Base-by-base conservation (phyloP, 2,113 vertebrate species). In the Erythrolamprus reginae region DNA sequence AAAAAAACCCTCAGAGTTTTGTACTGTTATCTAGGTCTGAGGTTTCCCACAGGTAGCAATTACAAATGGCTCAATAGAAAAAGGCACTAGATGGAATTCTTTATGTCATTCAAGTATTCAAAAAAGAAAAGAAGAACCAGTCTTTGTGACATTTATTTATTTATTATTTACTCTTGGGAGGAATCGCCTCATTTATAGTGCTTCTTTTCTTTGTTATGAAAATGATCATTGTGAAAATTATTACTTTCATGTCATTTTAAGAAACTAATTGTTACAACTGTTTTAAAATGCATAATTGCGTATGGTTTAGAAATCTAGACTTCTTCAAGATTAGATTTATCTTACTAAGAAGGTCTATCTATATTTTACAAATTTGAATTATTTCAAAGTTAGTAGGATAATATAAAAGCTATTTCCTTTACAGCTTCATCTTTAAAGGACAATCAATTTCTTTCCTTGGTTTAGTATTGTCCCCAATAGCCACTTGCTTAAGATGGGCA, bases 41-140 rank as follows among this genome's bases (percentile, higher is more conserved):
- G 85, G 33, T 87, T 89, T 77, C 90, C 84, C 52, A 89, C 38
- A 90, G 91, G 65, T 89, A 89, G 52, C 2, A 47, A 83, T 89
- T 92, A 87, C 51, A 47, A 84, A 4, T 83, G 70, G 26, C 28
- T 47, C 84, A 87, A 33, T 58, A 83, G 53, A n/a, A 23, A 33
- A n/a, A 45, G n/a, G 28, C 53, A 47, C 33, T 51, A 33, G n/a
- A 84, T 3, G 23, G n/a, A 89, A 55, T 50, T 89, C 28, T 82
- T 82, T 92, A 26, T 51, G 55, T 45, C 87, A 82, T 77, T 88
- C 33, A 83, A 52, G 50, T 10, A 77, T 50, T 77, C 61, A 65
- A 33, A 65, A n/a, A 33, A 15, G 61, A 33, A 17, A 33, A 65
- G n/a, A n/a, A 65, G 5, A 65, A n/a, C 0, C 48, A 58, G 89